Evolutionary conservation across 2,888 invertebrate genomes (phyloP).

Genomic region (Brassicogethes aeneus): DNA sequence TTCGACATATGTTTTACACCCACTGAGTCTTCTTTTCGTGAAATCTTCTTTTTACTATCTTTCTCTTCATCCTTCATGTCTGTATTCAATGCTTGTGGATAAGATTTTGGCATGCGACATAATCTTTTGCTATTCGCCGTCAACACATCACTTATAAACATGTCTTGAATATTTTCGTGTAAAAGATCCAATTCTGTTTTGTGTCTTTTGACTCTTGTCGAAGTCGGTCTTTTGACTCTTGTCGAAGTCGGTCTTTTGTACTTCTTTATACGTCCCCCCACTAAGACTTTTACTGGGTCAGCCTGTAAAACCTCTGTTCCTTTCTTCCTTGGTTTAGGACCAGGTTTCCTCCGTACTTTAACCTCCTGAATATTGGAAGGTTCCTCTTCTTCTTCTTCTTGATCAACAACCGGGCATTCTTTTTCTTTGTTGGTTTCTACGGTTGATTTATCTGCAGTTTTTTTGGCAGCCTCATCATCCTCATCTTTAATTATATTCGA

Average conservation of each 20-base stretch:
- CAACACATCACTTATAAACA: conserved; percentile 56
- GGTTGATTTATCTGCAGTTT: conserved; percentile 6
- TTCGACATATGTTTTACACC: not conserved
- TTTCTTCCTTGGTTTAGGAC: not conserved
- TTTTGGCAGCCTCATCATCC: conserved; percentile 25
- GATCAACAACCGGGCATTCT: too few relatives aligned
- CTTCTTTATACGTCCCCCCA: too few relatives aligned
- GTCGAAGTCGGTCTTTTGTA: too few relatives aligned
- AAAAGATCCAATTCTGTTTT: conserved; percentile 51
- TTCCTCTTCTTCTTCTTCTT: conserved; percentile 12
- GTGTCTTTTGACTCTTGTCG: conserved; percentile 35
- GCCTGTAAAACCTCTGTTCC: not conserved
- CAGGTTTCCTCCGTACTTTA: conserved; percentile 17
- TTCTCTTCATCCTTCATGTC: too few relatives aligned
- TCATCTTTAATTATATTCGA: conserved; percentile 51
- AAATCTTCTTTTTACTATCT: not conserved
- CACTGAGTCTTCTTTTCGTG: not conserved
- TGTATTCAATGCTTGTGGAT: too few relatives aligned
- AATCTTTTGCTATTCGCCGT: conserved; percentile 56
- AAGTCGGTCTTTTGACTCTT: too few relatives aligned
- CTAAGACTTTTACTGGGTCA: conserved; percentile 4
- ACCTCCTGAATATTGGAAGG: too few relatives aligned
- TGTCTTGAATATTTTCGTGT: conserved; percentile 61
- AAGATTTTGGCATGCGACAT: conserved; percentile 47
- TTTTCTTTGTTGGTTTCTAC: conserved; percentile 7